These are phyloP conservation scores for Orthonychiurus folsomi DNA, from an alignment of 2,888 invertebrate genomes.

Conservation along the genomic window DNA sequence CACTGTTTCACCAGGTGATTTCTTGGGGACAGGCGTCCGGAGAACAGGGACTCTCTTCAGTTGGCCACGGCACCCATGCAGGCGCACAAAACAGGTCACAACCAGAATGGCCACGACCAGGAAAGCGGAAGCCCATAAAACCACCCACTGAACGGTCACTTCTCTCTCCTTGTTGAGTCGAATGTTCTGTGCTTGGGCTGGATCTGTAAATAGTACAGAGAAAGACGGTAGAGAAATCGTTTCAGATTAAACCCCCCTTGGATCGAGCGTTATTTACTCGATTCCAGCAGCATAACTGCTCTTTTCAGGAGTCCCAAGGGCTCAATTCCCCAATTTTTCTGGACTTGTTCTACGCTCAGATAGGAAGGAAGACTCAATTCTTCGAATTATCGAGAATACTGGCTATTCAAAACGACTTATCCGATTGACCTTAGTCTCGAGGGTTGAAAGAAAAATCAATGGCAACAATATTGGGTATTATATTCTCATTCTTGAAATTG, in stretches of 20 bases:
- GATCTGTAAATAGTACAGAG: constrained; percentile 18
- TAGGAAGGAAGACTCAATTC: too few relatives aligned
- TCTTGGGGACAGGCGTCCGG: constrained; percentile 26
- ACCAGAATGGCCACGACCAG: constrained; percentile 31
- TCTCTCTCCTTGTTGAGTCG: constrained; percentile 4
- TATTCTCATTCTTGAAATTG: too few relatives aligned
- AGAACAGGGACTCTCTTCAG: constrained; percentile 7
- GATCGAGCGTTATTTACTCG: background rate
- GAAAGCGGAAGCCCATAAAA: constrained; percentile 35
- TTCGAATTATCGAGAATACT: too few relatives aligned
- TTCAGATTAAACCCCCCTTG: background rate
- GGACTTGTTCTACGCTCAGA: background rate
- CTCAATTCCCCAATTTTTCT: background rate
- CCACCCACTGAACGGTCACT: constrained; percentile 27
- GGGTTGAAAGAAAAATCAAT: too few relatives aligned
- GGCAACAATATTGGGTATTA: too few relatives aligned
- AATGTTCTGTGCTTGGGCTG: constrained; percentile 13
- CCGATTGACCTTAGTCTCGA: too few relatives aligned
- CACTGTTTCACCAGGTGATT: constrained; percentile 33
- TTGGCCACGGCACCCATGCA: constrained; percentile 29
- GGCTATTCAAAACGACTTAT: too few relatives aligned
- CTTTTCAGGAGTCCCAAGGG: background rate
- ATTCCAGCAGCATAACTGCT: background rate
- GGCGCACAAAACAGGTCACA: constrained; percentile 22
- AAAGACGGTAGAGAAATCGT: background rate